Percentiles rank a stretch among this genome's conserved stretches.
phyloP scores from a whole-genome alignment of 2,113 vertebrate genomes.

The Poeciliopsis turrubarensis region DNA sequence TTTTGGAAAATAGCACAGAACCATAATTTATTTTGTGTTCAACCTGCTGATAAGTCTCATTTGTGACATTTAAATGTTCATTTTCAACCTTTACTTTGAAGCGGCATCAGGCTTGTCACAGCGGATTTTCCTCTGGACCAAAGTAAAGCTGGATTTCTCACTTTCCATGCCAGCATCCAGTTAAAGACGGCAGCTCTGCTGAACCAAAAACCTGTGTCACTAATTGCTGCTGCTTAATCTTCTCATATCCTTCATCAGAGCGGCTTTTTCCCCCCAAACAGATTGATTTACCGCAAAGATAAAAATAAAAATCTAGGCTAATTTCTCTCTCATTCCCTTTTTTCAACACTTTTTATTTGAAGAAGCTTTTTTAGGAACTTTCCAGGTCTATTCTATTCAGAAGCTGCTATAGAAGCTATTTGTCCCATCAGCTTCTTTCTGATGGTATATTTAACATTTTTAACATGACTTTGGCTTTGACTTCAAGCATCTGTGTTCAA shows the following conservation, averaged over 20 bases:
- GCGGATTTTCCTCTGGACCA: conserved; percentile 57
- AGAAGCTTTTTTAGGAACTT: conserved; percentile 43
- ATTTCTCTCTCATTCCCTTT: background rate
- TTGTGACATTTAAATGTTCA: conserved; percentile 54
- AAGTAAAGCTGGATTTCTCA: conserved; percentile 60
- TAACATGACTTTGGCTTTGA: background rate
- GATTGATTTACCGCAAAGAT: conserved; percentile 40
- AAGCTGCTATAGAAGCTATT: conserved; percentile 27
- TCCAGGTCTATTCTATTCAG: conserved; percentile 37
- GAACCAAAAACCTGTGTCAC: conserved; percentile 45
- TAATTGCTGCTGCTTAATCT: conserved; percentile 48
- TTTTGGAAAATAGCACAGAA: conserved; percentile 2
- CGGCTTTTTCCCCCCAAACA: background rate
- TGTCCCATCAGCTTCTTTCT: conserved; percentile 10
- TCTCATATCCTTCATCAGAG: conserved; percentile 24
- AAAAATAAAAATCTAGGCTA: conserved; percentile 30
- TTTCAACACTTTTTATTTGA: conserved; percentile 37
- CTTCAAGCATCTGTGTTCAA: background rate
- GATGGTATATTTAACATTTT: background rate
- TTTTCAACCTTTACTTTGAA: conserved; percentile 68
- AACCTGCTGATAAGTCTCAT: conserved; percentile 42
- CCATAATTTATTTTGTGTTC: conserved; percentile 12
- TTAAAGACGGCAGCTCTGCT: conserved; percentile 27
- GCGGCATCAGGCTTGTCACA: conserved; percentile 63
- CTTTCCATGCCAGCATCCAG: conserved; percentile 57